Conservation (phyloP, 1,140 invertebrate genomes). For the Macrostomum lignano region DNA sequence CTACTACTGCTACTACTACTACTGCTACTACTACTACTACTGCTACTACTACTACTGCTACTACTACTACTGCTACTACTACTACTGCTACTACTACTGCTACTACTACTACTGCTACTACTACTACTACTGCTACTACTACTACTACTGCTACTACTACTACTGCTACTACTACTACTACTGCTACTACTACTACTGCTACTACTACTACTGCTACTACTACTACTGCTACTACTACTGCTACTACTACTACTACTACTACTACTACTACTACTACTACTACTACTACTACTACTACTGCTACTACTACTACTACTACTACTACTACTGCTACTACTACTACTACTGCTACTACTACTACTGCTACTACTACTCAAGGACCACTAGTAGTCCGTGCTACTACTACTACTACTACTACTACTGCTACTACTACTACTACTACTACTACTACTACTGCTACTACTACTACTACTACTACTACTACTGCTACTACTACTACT, state of each 20-base stretch:
- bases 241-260: background rate
- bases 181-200: background rate
- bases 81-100: constrained; percentile 6
- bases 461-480: too few species aligned
- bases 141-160: background rate
- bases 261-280: background rate
- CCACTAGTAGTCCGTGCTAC: too few species aligned
- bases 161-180: background rate
- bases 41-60: constrained; percentile 5
- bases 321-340: background rate
- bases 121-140: background rate
- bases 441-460: too few species aligned
- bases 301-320: background rate
- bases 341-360: background rate
- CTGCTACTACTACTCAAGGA: background rate
- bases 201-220: background rate
- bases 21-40: constrained; percentile 6
- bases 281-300: background rate
- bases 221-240: background rate
- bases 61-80: constrained; percentile 6
- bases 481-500: too few species aligned
- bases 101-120: background rate
- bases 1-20: constrained; percentile 5
- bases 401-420: too few species aligned
- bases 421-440: too few species aligned